Conservation (phyloP, 2,113 vertebrate genomes). For the Tragelaphus strepsiceros region DNA sequence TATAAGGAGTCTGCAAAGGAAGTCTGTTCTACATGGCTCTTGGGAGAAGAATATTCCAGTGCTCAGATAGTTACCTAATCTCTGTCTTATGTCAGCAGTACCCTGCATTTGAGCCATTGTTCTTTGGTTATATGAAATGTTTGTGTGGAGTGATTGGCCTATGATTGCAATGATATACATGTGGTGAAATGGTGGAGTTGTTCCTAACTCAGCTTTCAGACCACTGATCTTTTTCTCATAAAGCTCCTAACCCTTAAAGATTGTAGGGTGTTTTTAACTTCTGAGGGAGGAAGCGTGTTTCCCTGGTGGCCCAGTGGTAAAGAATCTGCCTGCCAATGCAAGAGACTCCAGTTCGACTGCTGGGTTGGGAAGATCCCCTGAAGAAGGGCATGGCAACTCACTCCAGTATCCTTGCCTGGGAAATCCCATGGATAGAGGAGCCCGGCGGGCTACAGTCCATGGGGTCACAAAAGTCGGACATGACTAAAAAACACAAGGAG, state of each 20-base stretch:
- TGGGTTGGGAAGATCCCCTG: neutral
- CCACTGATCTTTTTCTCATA: neutral
- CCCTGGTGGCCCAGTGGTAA: neutral
- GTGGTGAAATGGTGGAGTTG: neutral
- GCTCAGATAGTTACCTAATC: neutral
- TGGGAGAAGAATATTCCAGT: neutral
- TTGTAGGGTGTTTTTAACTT: neutral
- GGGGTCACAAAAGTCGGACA: neutral
- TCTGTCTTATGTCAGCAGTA: neutral
- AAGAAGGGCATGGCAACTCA: neutral
- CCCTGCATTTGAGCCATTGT: neutral
- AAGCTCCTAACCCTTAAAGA: neutral
- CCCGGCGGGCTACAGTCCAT: neutral
- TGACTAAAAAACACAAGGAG: neutral
- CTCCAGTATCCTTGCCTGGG: neutral
- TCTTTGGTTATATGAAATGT: conserved; percentile 3
- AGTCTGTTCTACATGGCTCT: neutral
- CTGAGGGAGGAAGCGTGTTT: neutral
- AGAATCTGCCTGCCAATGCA: neutral
- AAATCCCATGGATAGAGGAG: neutral
- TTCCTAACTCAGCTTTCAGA: neutral
- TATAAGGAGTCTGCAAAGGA: neutral
- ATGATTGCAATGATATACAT: neutral
- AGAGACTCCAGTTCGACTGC: neutral
- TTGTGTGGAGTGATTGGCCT: neutral